These are phyloP conservation scores for Copidosoma floridanum DNA, from an alignment of 1,140 invertebrate genomes.

Conservation along the genomic window DNA sequence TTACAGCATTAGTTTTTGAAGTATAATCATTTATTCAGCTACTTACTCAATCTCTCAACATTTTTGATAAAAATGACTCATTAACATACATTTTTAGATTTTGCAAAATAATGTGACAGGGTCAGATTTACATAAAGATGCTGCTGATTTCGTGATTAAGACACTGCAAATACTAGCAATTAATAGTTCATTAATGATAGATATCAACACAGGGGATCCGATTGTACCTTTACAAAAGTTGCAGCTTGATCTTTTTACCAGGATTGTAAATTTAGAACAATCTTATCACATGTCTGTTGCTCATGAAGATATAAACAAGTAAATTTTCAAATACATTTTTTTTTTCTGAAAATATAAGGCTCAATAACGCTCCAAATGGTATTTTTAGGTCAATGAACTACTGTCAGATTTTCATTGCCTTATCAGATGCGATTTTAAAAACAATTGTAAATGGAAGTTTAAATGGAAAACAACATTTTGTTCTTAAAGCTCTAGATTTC, in stretches of 20 bases:
- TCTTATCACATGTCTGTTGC: slow-evolving; percentile 90
- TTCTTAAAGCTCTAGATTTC: slow-evolving; percentile 84
- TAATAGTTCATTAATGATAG: slow-evolving; percentile 62
- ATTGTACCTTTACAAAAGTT: slow-evolving; percentile 66
- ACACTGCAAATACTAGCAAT: slow-evolving; percentile 78
- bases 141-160: slow-evolving; percentile 88
- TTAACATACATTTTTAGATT: slow-evolving; percentile 54
- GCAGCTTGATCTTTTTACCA: slow-evolving; percentile 59
- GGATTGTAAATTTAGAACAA: slow-evolving; percentile 77
- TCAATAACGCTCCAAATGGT: slow-evolving; percentile 34
- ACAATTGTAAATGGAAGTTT: slow-evolving; percentile 66
- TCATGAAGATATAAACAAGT: slow-evolving; percentile 85
- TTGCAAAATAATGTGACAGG: slow-evolving; percentile 65
- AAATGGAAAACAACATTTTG: slow-evolving; percentile 68
- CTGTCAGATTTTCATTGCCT: slow-evolving; percentile 91
- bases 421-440: slow-evolving; percentile 82
- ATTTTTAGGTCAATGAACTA: slow-evolving; percentile 82
- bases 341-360: slow-evolving; percentile 63
- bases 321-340: slow-evolving; percentile 40
- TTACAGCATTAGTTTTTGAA: slow-evolving; percentile 56
- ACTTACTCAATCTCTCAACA: neutral
- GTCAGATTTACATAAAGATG: slow-evolving; percentile 80
- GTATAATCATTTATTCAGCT: slow-evolving; percentile 32
- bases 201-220: slow-evolving; percentile 50
- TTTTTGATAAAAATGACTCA: slow-evolving; percentile 10